Evolutionary conservation across 2,888 invertebrate species (phyloP), one percentile per base, ranked within the genome.

Genomic region (Eudemis profundana): DNA sequence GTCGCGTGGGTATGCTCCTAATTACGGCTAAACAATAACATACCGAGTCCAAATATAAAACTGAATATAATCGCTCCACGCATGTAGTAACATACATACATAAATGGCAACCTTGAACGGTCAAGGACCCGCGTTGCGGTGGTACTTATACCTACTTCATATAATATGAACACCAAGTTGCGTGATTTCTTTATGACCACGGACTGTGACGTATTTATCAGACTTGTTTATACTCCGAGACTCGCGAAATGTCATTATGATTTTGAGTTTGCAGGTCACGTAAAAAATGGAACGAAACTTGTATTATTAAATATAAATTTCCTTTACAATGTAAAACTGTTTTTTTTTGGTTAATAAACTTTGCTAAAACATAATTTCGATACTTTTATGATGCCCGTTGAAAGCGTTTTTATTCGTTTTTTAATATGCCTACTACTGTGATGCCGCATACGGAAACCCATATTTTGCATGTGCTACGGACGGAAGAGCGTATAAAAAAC

Each of bases 21-120:
- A 74, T 72, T 72, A 71, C 44, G 66, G 59, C 67, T 57, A 73
- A 74, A 86, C 85, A 85, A 86, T 85, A 77, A 82, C 84, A 84
- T 85, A 81, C 82, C 74, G 76, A 49, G 61, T 68, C 83, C 84
- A 78, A 79, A 82, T 81, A 77, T 67, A 78, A 74, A 75, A 69
- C 70, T 83, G 80, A 86, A 84, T 85, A 83, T 84, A 86, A 86
- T 84, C 68, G 70, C 70, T 69, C 63, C 69, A 71, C 71, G 70
- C 76, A 76, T 70, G 68, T 69, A 66, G 70, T 63, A 72, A 70
- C 64, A 68, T 29, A 61, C 57, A 57, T 56, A 61, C 57, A 53
- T 61, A 57, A 51, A 64, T 56, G 61, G 61, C 71, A 76, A 75
- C 76, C 76, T 79, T 80, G 76, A 73, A 64, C 66, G 76, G 74